Conservation (phyloP, 2,888 invertebrate genomes). For the Patella ulyssiponensis region DNA sequence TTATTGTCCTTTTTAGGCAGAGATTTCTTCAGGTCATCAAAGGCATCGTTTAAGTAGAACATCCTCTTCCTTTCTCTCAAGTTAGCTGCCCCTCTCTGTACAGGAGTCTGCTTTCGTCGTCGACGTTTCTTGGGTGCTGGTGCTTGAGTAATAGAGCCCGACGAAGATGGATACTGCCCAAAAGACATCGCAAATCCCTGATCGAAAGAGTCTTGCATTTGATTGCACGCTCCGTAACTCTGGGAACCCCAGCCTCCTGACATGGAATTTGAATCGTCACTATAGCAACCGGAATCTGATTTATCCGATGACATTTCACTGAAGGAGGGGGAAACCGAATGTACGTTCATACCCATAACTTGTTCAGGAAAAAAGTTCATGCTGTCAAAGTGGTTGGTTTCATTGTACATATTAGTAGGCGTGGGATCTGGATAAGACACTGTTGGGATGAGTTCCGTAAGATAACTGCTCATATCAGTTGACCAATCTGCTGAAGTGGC, state of each 20-base stretch:
- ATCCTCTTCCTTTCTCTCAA: constrained; percentile 90
- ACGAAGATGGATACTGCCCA: not conserved
- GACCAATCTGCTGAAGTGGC: constrained; percentile 1
- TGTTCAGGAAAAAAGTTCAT: not conserved
- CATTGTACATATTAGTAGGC: not conserved
- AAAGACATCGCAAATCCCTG: not conserved
- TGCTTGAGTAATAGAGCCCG: not conserved
- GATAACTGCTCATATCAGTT: not conserved
- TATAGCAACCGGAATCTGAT: constrained; percentile 9
- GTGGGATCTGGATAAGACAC: not conserved
- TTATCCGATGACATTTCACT: constrained; percentile 1
- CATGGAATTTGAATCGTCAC: not conserved
- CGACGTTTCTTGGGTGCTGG: constrained; percentile 21
- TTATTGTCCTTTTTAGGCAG: constrained; percentile 91
- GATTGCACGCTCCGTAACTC: not conserved
- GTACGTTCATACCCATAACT: constrained; percentile 5
- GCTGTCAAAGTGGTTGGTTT: not conserved
- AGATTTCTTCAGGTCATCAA: constrained; percentile 90
- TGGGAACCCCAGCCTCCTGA: not conserved
- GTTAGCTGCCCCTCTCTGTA: constrained; percentile 92
- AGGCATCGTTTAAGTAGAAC: constrained; percentile 97
- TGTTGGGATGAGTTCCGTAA: not conserved
- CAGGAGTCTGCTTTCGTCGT: constrained; percentile 79
- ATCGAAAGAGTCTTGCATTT: not conserved
- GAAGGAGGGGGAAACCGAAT: not conserved